Evolutionary conservation across 1,140 invertebrate genomes (phyloP).

Genomic region (Zaprionus ornatus): DNA sequence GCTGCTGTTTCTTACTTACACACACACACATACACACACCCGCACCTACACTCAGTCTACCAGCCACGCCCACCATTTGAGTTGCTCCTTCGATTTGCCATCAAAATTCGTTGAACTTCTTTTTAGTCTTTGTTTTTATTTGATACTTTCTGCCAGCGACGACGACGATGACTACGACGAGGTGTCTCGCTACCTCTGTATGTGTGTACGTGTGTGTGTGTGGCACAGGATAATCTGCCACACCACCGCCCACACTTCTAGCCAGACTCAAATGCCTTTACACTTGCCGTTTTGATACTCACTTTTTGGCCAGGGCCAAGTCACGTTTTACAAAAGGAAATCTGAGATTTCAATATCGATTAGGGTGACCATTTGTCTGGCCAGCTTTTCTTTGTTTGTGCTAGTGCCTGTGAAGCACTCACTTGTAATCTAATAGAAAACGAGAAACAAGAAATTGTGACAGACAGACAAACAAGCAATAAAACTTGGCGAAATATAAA

Average conservation of each 20-base stretch:
- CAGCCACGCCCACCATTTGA: conserved; percentile 43
- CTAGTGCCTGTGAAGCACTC: not conserved
- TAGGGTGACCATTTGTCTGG: conserved; percentile 1
- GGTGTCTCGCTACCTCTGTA: not conserved
- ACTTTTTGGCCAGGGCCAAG: not conserved
- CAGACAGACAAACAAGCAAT: not conserved
- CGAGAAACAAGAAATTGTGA: not conserved
- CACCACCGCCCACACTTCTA: no score
- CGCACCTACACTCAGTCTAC: conserved; percentile 10
- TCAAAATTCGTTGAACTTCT: conserved; percentile 58
- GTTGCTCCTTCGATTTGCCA: conserved; percentile 69
- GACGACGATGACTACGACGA: not conserved
- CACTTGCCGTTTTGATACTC: conserved; percentile 1
- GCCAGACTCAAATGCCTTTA: not conserved
- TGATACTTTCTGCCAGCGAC: conserved; percentile 15
- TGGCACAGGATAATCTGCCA: conserved; percentile 15
- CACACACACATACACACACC: conserved; percentile 37
- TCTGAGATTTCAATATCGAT: conserved; percentile 8
- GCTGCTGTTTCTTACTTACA: conserved; percentile 46
- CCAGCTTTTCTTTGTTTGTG: not conserved
- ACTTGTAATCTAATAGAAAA: not conserved
- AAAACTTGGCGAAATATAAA: not conserved
- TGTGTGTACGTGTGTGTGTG: conserved; percentile 1
- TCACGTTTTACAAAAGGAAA: conserved; percentile 1
- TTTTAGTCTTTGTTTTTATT: conserved; percentile 49